Evolutionary conservation across 2,888 invertebrate species (phyloP).

Genomic region (Penaeus monodon): DNA sequence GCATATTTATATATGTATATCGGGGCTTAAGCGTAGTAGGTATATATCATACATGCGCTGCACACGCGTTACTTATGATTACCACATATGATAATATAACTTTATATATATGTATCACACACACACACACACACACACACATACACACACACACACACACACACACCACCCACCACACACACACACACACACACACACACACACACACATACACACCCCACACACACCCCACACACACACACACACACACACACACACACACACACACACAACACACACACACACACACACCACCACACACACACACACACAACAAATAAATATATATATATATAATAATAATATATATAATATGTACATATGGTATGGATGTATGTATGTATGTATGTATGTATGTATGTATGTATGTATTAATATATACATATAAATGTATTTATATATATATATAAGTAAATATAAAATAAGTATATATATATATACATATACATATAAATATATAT

Average conservation of each 20-base stretch:
- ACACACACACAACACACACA: background rate
- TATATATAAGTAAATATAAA: conserved; percentile 28
- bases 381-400: conserved; percentile 20
- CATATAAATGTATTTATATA: conserved; percentile 18
- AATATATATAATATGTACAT: no score
- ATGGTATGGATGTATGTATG: background rate
- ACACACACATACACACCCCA: background rate
- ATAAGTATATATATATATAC: conserved; percentile 29
- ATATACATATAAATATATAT: conserved; percentile 30
- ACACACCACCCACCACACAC: background rate
- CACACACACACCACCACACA: background rate
- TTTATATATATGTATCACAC: no score
- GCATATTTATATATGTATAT: no score
- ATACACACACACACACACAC: conserved; percentile 8
- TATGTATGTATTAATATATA: conserved; percentile 16
- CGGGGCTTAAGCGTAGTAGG: no score
- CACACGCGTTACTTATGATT: no score
- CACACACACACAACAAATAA: background rate
- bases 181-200: background rate
- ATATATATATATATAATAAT: conserved; percentile 5
- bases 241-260: background rate
- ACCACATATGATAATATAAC: no score
- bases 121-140: conserved; percentile 7
- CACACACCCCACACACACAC: background rate
- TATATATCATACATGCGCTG: no score